Evolutionary conservation across 2,113 vertebrate species (phyloP).

Genomic region (Aleadryas rufinucha): DNA sequence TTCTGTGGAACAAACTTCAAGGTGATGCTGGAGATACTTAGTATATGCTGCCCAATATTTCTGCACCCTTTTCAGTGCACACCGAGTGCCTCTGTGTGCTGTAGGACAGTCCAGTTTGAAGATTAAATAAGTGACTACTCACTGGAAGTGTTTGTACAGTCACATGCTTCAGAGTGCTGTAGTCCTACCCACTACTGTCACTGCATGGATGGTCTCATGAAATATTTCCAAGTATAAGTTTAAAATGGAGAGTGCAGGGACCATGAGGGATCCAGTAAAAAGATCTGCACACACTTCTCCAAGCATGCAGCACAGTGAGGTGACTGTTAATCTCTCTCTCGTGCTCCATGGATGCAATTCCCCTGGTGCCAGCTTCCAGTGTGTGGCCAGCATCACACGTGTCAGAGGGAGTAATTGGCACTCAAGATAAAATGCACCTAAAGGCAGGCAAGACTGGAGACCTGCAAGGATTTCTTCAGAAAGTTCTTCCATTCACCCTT

Average conservation of each 20-base stretch:
- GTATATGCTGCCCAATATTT: background rate
- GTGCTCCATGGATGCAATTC: background rate
- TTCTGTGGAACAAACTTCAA: background rate
- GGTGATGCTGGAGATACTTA: background rate
- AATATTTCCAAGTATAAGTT: background rate
- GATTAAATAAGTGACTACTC: background rate
- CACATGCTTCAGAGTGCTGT: background rate
- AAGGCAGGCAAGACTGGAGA: background rate
- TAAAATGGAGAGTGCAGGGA: background rate
- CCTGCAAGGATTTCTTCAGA: background rate
- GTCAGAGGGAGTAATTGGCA: background rate
- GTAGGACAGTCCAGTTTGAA: background rate
- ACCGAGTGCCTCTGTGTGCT: background rate
- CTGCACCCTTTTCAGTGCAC: background rate
- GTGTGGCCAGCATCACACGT: fast-evolving
- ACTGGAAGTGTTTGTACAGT: background rate
- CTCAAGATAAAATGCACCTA: background rate
- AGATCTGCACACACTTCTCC: background rate
- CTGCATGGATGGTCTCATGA: background rate
- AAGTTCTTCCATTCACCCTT: background rate
- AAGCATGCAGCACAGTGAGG: background rate
- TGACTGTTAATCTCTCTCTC: background rate
- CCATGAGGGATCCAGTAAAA: background rate
- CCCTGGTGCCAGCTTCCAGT: background rate
- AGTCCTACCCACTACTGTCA: background rate